Evolutionary conservation across 2,888 invertebrate genomes (phyloP).

Genomic region (Laothoe populi): DNA sequence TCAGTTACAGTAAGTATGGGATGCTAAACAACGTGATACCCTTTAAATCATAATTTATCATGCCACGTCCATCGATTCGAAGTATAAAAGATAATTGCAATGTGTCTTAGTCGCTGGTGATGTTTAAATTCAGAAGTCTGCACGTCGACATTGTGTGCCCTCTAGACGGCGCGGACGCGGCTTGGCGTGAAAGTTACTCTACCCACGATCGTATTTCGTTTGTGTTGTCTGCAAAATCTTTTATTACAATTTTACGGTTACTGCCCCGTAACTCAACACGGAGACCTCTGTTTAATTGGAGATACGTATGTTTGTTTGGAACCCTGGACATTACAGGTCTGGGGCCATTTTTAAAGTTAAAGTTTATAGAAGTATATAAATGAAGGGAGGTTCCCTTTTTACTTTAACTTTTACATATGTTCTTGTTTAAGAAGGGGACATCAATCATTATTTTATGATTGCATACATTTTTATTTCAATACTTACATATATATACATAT

Average conservation of each 20-base stretch:
- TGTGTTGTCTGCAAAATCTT: constrained; percentile 36
- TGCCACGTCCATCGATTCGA: constrained; percentile 12
- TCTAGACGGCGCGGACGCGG: constrained; percentile 40
- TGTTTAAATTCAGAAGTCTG: constrained; percentile 27
- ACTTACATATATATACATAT: too few species aligned
- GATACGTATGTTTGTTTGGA: constrained; percentile 14
- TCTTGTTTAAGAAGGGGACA: background rate
- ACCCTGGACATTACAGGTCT: background rate
- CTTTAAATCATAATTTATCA: constrained; percentile 1
- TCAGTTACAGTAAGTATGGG: too few species aligned
- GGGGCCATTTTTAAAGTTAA: background rate
- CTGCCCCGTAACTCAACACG: constrained; percentile 32
- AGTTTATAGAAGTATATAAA: background rate
- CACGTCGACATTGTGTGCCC: constrained; percentile 43
- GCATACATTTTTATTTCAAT: too few species aligned
- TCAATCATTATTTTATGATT: background rate
- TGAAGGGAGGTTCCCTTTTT: background rate
- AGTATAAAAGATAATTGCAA: constrained; percentile 3
- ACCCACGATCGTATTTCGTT: constrained; percentile 34
- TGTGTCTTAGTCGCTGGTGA: background rate
- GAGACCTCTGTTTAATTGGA: constrained; percentile 23
- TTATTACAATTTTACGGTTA: constrained; percentile 41
- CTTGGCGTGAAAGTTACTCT: constrained; percentile 30
- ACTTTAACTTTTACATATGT: too few species aligned
- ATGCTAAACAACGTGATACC: too few species aligned